Percentiles rank a stretch among this genome's conserved stretches.
Evolutionary conservation across 2,888 invertebrate species (phyloP).

Genomic region (Lobophora halterata): DNA sequence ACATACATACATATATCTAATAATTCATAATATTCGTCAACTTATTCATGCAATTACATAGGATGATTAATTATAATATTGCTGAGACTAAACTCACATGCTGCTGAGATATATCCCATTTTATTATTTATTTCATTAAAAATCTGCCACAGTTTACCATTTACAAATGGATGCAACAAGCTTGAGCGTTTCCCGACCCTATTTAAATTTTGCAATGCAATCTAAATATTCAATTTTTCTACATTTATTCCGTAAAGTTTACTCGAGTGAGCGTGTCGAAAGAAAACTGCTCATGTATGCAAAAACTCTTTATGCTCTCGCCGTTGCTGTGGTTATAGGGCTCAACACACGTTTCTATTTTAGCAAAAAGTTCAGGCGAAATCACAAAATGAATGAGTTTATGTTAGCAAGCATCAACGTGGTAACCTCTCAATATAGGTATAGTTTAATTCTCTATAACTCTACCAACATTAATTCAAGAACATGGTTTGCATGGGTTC

Average conservation of each 20-base stretch:
- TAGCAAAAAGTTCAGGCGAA: slow-evolving; percentile 12
- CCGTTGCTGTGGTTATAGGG: slow-evolving; percentile 52
- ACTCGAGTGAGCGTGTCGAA: slow-evolving; percentile 43
- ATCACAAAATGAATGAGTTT: too few relatives aligned
- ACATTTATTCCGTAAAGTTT: slow-evolving; percentile 43
- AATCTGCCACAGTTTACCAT: slow-evolving; percentile 13
- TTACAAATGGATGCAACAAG: slow-evolving; percentile 21
- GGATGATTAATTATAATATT: too few relatives aligned
- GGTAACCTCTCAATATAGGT: too few relatives aligned
- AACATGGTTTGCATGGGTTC: too few relatives aligned
- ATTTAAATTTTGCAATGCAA: slow-evolving; percentile 30
- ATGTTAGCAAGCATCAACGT: too few relatives aligned
- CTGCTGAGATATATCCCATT: slow-evolving; percentile 4
- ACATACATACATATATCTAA: too few relatives aligned
- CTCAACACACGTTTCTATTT: slow-evolving; percentile 17
- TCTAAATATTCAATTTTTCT: slow-evolving; percentile 33
- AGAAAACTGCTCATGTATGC: slow-evolving; percentile 55
- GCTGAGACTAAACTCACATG: not conserved
- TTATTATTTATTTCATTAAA: slow-evolving; percentile 14
- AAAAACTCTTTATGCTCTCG: slow-evolving; percentile 61
- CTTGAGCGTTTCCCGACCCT: slow-evolving; percentile 13
- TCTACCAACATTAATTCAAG: too few relatives aligned
- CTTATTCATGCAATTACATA: too few relatives aligned
- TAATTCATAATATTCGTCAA: too few relatives aligned
- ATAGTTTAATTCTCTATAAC: too few relatives aligned